A percentile compares a stretch with the other conserved stretches of the same genome.
Conservation (phyloP, 2,113 vertebrate species). For the Burhinus oedicnemus region DNA sequence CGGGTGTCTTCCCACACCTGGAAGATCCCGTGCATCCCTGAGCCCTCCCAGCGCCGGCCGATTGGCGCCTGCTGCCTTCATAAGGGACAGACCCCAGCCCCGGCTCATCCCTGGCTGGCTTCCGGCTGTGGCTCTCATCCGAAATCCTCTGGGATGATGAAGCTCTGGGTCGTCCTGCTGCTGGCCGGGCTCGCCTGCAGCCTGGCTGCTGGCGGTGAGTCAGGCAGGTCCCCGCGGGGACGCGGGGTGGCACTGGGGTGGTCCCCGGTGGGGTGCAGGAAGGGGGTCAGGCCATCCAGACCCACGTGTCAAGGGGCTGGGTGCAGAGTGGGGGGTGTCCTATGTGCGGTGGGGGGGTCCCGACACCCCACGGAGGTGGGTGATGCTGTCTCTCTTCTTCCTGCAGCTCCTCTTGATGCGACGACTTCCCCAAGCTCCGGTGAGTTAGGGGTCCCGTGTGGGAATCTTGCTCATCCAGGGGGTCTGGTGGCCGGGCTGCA, state of each 20-base stretch:
- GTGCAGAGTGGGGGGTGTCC: background rate
- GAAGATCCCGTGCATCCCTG: background rate
- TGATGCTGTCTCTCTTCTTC: background rate
- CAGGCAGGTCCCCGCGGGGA: fast-evolving
- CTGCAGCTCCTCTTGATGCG: background rate
- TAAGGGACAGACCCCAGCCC: background rate
- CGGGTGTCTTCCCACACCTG: background rate
- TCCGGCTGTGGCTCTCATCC: fast-evolving
- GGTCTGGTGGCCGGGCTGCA: fast-evolving
- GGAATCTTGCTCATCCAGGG: background rate
- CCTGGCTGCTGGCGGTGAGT: background rate
- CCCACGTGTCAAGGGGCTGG: background rate
- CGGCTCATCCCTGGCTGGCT: background rate
- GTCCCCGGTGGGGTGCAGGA: fast-evolving
- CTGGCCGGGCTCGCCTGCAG: background rate
- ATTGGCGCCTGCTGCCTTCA: background rate
- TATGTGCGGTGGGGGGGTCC: fast-evolving
- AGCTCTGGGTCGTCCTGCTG: background rate
- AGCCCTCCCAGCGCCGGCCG: background rate
- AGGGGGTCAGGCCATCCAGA: too few species aligned
- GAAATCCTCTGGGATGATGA: fast-evolving
- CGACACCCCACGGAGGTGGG: fast-evolving
- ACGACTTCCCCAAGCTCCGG: fast-evolving
- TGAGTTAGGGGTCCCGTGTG: fast-evolving
- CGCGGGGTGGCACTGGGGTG: fast-evolving